These are phyloP conservation scores for Siniperca knerii DNA, from an alignment of 2,113 vertebrate genomes.

Conservation along the genomic window DNA sequence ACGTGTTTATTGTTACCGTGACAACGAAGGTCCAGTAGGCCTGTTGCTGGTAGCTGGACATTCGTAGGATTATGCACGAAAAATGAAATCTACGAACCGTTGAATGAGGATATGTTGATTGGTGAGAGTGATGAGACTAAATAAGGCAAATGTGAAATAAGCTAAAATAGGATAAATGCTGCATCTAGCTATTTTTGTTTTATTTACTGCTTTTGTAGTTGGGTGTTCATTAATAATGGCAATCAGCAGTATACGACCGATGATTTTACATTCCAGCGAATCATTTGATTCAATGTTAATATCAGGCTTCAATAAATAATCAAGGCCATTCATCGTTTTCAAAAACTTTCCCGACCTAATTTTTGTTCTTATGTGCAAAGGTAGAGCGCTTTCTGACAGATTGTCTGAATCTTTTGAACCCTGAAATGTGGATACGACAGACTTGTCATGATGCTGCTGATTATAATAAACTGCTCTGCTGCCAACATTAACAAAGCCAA, in stretches of 20 bases:
- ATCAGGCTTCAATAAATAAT: background rate
- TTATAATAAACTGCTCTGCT: constrained; percentile 21
- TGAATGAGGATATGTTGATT: no score
- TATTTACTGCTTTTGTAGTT: background rate
- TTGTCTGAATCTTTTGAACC: background rate
- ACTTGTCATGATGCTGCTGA: background rate
- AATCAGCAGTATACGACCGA: background rate
- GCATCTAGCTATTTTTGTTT: background rate
- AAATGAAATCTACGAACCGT: no score
- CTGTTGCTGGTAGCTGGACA: no score
- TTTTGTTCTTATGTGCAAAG: no score
- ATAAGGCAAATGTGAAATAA: background rate
- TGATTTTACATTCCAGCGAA: background rate
- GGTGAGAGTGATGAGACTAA: background rate
- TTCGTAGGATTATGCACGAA: no score
- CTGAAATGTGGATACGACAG: background rate
- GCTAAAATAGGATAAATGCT: background rate
- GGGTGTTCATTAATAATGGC: background rate
- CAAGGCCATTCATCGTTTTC: background rate
- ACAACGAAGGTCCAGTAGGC: no score
- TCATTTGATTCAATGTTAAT: background rate
- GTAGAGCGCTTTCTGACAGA: background rate
- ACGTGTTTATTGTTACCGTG: no score
- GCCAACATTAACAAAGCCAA: constrained; percentile 12
- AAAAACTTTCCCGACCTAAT: background rate